Percentiles rank a stretch among this genome's conserved stretches.
Conservation (phyloP, 2,113 vertebrate species). For the Tupaia tana region DNA sequence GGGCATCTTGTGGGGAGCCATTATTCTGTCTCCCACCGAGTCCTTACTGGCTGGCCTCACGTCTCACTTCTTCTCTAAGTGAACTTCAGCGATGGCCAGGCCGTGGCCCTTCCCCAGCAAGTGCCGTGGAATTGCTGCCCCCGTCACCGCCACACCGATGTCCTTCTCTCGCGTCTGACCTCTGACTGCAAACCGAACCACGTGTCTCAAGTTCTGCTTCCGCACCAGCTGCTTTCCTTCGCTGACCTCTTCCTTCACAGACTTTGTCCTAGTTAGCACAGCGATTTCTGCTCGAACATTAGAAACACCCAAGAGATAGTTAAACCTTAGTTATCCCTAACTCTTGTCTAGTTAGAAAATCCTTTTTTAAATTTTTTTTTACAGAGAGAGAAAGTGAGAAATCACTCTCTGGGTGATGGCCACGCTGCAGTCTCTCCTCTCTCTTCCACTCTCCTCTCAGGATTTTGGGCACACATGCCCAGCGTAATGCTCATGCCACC, state of each 20-base stretch:
- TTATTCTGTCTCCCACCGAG: not conserved
- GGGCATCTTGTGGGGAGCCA: not conserved
- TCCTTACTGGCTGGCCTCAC: not conserved
- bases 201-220: not conserved
- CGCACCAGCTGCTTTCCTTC: not conserved
- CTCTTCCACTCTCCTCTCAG: no score
- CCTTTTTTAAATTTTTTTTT: not conserved
- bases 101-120: not conserved
- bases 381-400: no score
- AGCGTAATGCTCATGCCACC: no score
- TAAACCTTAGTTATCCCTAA: not conserved
- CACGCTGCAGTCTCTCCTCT: no score
- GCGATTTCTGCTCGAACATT: not conserved
- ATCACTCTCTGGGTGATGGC: no score
- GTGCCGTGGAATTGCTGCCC: not conserved
- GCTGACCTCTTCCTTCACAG: not conserved
- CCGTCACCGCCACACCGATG: not conserved
- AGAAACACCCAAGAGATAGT: not conserved
- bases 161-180: not conserved
- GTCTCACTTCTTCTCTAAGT: conserved; percentile 6
- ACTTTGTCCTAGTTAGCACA: not conserved
- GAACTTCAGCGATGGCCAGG: not conserved
- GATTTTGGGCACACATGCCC: no score
- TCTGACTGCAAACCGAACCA: not conserved
- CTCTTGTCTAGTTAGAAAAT: not conserved